Conservation (phyloP, 1,140 invertebrate genomes). For the Meteorus sp. region DNA sequence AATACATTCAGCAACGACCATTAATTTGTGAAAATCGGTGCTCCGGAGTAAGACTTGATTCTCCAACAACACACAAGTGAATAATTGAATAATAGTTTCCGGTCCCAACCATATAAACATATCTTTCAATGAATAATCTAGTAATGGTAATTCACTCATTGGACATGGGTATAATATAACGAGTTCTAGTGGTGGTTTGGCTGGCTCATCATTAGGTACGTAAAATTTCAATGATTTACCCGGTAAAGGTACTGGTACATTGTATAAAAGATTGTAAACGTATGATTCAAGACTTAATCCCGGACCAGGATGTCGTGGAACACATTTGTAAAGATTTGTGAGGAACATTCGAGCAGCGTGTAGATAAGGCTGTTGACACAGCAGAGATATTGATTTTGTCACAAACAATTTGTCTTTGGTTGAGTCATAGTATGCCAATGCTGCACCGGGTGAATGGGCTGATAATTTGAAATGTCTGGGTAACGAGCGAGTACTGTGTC, state of each 20-base stretch:
- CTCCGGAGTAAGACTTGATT: conserved; percentile 95
- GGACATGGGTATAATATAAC: conserved; percentile 73
- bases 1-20: conserved; percentile 95
- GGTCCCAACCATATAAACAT: conserved; percentile 87
- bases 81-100: conserved; percentile 89
- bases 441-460: conserved; percentile 71
- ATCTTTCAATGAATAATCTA: conserved; percentile 90
- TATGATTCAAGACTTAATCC: conserved; percentile 86
- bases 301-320: conserved; percentile 71
- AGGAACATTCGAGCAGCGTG: conserved; percentile 83
- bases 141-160: conserved; percentile 82
- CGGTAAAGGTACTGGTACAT: conserved; percentile 85
- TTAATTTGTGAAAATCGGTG: conserved; percentile 90
- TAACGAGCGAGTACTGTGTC: conserved; percentile 74
- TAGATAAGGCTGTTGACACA: conserved; percentile 89
- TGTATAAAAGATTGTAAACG: conserved; percentile 93
- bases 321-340: conserved; percentile 81
- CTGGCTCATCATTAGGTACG: conserved; percentile 73
- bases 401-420: conserved; percentile 92
- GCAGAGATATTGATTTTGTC: conserved; percentile 91
- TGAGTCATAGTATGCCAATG: conserved; percentile 87
- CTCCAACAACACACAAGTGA: conserved; percentile 93
- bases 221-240: conserved; percentile 86
- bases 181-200: conserved; percentile 68
- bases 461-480: conserved; percentile 87